Percentiles rank a stretch among this genome's conserved stretches.
Evolutionary conservation across 37 sponge, comb jelly and placozoan genomes (phyloP).

Genomic region (Theonella swinhoei): DNA sequence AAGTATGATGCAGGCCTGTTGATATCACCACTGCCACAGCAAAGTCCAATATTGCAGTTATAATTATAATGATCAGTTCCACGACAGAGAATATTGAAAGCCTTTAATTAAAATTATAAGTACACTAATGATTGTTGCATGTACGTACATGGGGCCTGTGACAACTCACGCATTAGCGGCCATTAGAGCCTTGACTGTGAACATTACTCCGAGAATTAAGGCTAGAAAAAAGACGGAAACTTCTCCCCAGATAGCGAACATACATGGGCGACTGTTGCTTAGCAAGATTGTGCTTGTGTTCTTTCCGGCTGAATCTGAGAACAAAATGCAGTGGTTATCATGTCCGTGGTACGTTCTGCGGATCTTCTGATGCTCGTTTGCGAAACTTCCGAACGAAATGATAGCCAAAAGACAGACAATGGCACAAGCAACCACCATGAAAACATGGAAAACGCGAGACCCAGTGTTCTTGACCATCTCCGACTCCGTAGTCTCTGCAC

Average conservation of each 20-base stretch:
- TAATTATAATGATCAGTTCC: not conserved
- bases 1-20: slow-evolving; percentile 4
- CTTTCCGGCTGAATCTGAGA: not conserved
- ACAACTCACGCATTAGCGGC: not conserved
- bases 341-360: not conserved
- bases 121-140: too few relatives aligned
- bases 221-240: not conserved
- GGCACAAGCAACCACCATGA: not conserved
- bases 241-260: not conserved
- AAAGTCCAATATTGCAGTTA: not conserved
- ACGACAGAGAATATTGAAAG: not conserved
- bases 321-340: not conserved
- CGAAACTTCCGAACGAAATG: not conserved
- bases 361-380: not conserved
- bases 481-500: too few relatives aligned
- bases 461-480: not conserved
- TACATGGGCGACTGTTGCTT: not conserved
- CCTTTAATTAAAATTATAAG: too few relatives aligned
- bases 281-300: not conserved
- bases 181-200: not conserved
- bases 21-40: slow-evolving; percentile 14
- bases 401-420: not conserved
- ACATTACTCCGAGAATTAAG: not conserved
- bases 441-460: not conserved
- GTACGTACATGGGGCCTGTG: not conserved